phyloP scores from a whole-genome alignment of 2,888 invertebrate species.

The Phyllotreta striolata region DNA sequence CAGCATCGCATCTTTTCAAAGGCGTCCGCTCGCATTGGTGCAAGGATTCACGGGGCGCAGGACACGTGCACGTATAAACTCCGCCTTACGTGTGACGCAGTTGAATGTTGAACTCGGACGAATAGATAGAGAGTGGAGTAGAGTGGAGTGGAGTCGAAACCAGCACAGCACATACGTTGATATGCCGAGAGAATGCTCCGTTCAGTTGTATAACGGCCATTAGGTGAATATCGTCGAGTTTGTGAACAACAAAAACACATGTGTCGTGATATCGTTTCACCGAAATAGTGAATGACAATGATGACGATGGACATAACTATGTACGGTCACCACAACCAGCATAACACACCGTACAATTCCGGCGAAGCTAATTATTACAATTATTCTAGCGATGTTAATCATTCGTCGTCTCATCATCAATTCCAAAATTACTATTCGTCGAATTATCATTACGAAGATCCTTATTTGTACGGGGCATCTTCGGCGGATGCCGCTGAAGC shows the following conservation, averaged over 20 bases:
- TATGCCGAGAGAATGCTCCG: slow-evolving; percentile 28
- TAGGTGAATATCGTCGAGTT: too few species aligned
- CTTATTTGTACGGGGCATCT: slow-evolving; percentile 54
- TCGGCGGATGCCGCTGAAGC: slow-evolving; percentile 57
- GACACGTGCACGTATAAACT: slow-evolving; percentile 48
- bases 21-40: slow-evolving; percentile 52
- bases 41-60: slow-evolving; percentile 49
- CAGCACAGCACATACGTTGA: slow-evolving; percentile 30
- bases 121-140: slow-evolving; percentile 26
- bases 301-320: slow-evolving; percentile 86
- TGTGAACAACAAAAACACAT: slow-evolving; percentile 27
- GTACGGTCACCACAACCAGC: slow-evolving; percentile 69
- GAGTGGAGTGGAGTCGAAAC: not conserved
- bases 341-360: slow-evolving; percentile 57
- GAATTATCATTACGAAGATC: slow-evolving; percentile 58
- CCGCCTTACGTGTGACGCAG: slow-evolving; percentile 47
- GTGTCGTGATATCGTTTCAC: slow-evolving; percentile 27
- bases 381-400: slow-evolving; percentile 51
- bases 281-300: slow-evolving; percentile 60
- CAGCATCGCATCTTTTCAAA: slow-evolving; percentile 58
- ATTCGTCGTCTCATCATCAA: slow-evolving; percentile 57
- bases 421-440: slow-evolving; percentile 58
- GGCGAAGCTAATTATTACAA: slow-evolving; percentile 57
- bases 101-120: slow-evolving; percentile 14
- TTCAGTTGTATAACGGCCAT: slow-evolving; percentile 33